These are phyloP conservation scores for Hippopotamyrus pictus DNA, from an alignment of 2,797 vertebrate species.

Conservation along the genomic window DNA sequence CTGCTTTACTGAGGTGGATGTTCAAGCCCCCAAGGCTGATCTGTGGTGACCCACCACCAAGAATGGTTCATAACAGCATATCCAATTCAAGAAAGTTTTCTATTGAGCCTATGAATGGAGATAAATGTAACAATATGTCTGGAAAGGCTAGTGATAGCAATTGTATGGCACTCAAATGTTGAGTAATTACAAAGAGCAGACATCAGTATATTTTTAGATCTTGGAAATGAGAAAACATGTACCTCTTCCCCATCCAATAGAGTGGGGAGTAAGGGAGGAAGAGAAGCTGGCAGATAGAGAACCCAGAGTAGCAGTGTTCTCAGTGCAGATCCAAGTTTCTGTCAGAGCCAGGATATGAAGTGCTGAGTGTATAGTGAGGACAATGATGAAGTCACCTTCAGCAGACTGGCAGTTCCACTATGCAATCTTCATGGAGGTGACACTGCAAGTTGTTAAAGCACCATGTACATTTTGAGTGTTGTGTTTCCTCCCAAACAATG, in stretches of 20 bases:
- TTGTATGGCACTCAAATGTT: neutral
- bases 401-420: conserved; percentile 1
- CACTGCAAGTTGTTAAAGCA: neutral
- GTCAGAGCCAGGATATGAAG: neutral
- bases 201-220: neutral
- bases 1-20: neutral
- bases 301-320: neutral
- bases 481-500: neutral
- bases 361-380: neutral
- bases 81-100: neutral
- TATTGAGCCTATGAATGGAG: neutral
- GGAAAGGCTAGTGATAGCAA: neutral
- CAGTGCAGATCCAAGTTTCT: neutral
- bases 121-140: neutral
- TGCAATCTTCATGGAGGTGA: neutral
- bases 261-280: neutral
- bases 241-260: neutral
- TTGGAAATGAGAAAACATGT: neutral
- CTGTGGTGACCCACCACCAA: neutral
- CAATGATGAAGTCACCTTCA: conserved; percentile 4
- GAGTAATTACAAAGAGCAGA: neutral
- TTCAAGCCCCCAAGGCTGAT: neutral
- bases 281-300: neutral
- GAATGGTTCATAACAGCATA: neutral
- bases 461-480: neutral